These are phyloP conservation scores for Salvelinus fontinalis DNA, from an alignment of 2,113 vertebrate species.

Conservation along the genomic window DNA sequence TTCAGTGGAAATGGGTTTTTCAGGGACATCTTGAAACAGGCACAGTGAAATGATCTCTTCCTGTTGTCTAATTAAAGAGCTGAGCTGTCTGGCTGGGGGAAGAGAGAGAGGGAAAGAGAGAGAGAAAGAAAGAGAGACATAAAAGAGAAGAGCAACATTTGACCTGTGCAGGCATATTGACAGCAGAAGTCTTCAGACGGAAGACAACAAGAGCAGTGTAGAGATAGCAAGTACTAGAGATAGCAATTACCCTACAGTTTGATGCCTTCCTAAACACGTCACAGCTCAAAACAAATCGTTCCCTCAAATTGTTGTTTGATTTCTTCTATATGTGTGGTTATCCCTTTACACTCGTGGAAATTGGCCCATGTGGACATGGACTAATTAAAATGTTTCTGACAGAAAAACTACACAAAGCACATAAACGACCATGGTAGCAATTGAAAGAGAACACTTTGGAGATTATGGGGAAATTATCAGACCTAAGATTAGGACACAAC, in stretches of 20 bases:
- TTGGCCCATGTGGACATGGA: too few relatives aligned
- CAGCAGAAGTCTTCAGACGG: slow-evolving; percentile 30
- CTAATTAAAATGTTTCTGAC: too few relatives aligned
- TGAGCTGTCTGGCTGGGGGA: slow-evolving; percentile 33
- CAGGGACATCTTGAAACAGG: background rate
- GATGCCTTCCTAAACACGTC: slow-evolving; percentile 25
- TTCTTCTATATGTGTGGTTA: slow-evolving; percentile 13
- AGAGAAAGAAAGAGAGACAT: slow-evolving; percentile 16
- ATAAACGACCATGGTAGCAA: too few relatives aligned
- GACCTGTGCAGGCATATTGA: slow-evolving; percentile 19
- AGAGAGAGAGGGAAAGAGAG: slow-evolving; percentile 5
- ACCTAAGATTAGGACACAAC: too few relatives aligned
- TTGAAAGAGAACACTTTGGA: too few relatives aligned
- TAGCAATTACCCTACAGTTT: slow-evolving; percentile 29
- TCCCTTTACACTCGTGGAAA: too few relatives aligned
- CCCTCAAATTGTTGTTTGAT: slow-evolving; percentile 28
- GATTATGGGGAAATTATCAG: too few relatives aligned
- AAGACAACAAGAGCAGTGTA: background rate
- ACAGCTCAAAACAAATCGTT: slow-evolving; percentile 17
- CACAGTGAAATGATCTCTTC: slow-evolving; percentile 19
- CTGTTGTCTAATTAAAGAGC: background rate
- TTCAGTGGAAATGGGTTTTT: background rate
- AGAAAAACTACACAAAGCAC: too few relatives aligned
- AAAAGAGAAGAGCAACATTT: slow-evolving; percentile 43
- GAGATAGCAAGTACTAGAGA: slow-evolving; percentile 24